These are phyloP conservation scores for Torymus tubicola DNA, from an alignment of 2,888 invertebrate species.

Conservation along the genomic window DNA sequence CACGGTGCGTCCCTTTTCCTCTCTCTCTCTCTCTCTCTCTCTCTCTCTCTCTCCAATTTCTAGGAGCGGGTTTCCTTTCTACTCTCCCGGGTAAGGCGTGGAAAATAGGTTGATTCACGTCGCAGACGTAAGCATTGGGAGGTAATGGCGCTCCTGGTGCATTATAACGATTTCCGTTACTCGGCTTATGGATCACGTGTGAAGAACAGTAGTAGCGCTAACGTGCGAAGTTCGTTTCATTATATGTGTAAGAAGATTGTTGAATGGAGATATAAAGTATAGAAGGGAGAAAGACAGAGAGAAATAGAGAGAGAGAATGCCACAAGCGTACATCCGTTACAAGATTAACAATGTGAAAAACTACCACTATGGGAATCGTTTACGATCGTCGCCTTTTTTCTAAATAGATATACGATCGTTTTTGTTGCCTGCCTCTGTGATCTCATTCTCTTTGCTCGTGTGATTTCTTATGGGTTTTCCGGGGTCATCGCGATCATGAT, in stretches of 20 bases:
- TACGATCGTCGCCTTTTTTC: neutral
- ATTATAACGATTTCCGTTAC: slow-evolving; percentile 48
- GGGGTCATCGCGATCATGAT: too few relatives aligned
- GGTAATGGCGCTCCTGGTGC: slow-evolving; percentile 9
- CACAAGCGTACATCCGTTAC: slow-evolving; percentile 40
- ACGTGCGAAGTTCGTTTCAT: slow-evolving; percentile 49
- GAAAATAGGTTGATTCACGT: slow-evolving; percentile 44
- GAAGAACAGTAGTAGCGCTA: neutral
- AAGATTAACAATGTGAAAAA: slow-evolving; percentile 53
- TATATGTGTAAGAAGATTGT: neutral
- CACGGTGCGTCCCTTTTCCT: neutral
- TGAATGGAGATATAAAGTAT: neutral
- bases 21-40: slow-evolving; percentile 2
- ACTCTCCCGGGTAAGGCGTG: slow-evolving; percentile 4
- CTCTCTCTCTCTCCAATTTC: neutral
- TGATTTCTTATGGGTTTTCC: too few relatives aligned
- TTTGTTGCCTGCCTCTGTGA: neutral
- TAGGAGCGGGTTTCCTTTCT: slow-evolving; percentile 1
- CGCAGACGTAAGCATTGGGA: slow-evolving; percentile 6
- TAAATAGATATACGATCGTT: neutral
- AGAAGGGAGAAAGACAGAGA: neutral
- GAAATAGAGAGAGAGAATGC: neutral
- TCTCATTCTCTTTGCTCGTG: neutral
- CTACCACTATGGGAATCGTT: slow-evolving; percentile 33
- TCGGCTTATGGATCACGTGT: slow-evolving; percentile 6